A percentile compares a stretch with the other conserved stretches of the same genome.
Evolutionary conservation across 1,140 invertebrate species (phyloP).

Genomic region (Hormaphis cornu): DNA sequence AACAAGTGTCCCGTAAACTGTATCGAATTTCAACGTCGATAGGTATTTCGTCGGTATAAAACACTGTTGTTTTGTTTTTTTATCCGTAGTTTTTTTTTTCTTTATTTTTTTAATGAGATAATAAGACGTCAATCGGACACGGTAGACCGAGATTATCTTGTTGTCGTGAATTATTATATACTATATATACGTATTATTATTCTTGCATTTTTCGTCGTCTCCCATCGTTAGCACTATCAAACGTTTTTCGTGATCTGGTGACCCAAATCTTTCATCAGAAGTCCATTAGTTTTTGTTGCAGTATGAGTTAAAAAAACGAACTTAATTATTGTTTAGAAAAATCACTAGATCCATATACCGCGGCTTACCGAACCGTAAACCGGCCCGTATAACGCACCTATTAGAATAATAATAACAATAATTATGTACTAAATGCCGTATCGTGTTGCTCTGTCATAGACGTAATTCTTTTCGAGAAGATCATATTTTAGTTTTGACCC

Average conservation of each 20-base stretch:
- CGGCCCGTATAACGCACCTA: not conserved
- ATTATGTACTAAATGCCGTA: not conserved
- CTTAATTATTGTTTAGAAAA: not conserved
- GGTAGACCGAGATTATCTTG: slow-evolving; percentile 8
- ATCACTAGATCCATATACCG: not conserved
- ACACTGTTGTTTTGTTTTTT: not conserved
- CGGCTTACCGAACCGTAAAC: not conserved
- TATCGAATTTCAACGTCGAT: slow-evolving; percentile 25
- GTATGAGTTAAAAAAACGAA: not conserved
- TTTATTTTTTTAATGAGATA: slow-evolving; percentile 12
- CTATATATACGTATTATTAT: too few species aligned
- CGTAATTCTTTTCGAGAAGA: not conserved
- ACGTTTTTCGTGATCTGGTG: not conserved
- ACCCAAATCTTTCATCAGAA: slow-evolving; percentile 3
- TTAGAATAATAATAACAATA: too few species aligned
- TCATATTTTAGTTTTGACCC: not conserved
- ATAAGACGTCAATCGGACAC: slow-evolving; percentile 5
- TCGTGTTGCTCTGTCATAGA: not conserved
- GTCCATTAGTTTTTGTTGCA: not conserved
- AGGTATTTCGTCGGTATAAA: too few species aligned
- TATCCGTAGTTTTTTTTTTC: not conserved
- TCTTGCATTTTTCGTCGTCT: not conserved
- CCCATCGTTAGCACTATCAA: slow-evolving; percentile 1
- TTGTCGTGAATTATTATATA: slow-evolving; percentile 9
- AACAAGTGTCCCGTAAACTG: not conserved